A percentile compares a stretch with the other conserved stretches of the same genome.
Evolutionary conservation across 2,113 vertebrate species (phyloP).

Genomic region (Sinocyclocheilus anophthalmus): DNA sequence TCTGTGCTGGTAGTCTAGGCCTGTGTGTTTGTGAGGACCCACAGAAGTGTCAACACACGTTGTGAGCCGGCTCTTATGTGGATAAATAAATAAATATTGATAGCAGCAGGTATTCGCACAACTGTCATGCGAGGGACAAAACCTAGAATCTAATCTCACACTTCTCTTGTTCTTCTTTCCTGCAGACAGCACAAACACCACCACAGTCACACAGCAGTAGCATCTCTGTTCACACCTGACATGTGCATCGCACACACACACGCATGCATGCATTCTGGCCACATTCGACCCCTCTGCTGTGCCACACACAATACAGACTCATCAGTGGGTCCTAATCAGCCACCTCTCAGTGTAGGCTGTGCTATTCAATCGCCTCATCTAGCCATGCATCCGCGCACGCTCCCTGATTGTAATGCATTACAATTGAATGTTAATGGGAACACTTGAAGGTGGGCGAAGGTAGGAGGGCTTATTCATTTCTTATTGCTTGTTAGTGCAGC

Average conservation of each 20-base stretch:
- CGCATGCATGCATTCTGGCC: slow-evolving; percentile 2
- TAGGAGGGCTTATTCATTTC: slow-evolving; percentile 57
- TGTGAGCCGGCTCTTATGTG: neutral
- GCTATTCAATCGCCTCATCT: slow-evolving; percentile 69
- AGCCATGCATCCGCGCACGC: slow-evolving; percentile 65
- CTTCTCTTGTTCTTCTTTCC: neutral
- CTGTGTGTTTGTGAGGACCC: neutral
- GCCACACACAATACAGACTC: slow-evolving; percentile 65
- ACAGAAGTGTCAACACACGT: neutral
- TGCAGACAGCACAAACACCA: neutral
- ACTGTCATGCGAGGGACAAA: slow-evolving; percentile 6
- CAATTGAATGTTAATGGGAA: slow-evolving; percentile 69
- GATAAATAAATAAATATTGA: slow-evolving; percentile 28
- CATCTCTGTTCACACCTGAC: neutral
- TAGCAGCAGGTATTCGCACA: slow-evolving; percentile 8
- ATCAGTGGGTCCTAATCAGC: slow-evolving; percentile 71
- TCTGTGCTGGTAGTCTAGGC: neutral
- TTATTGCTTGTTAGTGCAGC: slow-evolving; percentile 57
- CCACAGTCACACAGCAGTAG: neutral
- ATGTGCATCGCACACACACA: neutral
- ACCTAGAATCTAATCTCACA: slow-evolving; percentile 42
- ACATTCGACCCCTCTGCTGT: slow-evolving; percentile 50
- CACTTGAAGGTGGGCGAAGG: slow-evolving; percentile 61
- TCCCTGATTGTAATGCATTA: slow-evolving; percentile 74
- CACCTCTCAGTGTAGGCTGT: slow-evolving; percentile 65